Evolutionary conservation across 1,140 invertebrate species (phyloP).

Genomic region (Pissodes strobi): DNA sequence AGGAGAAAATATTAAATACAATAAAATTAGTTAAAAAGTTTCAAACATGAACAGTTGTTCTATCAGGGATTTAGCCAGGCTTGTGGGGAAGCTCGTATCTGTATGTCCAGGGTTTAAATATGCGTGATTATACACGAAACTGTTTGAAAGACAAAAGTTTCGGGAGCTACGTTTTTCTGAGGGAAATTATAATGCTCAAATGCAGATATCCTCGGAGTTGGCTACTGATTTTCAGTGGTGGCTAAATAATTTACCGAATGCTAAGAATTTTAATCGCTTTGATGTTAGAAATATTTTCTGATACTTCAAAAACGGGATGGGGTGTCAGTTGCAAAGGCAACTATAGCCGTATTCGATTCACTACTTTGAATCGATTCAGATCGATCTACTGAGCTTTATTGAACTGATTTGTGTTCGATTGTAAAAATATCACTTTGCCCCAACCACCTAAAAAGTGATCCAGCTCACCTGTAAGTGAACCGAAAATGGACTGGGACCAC

Average conservation of each 20-base stretch:
- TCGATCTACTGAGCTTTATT: no score
- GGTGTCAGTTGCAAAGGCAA: neutral
- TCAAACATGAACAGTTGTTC: neutral
- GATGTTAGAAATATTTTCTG: neutral
- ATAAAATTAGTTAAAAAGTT: neutral
- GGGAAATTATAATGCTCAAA: neutral
- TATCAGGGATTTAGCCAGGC: neutral
- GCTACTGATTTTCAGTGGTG: neutral
- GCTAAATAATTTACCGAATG: neutral
- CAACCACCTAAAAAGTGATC: no score
- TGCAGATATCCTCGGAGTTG: neutral
- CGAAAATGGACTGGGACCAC: no score
- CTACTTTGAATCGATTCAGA: no score
- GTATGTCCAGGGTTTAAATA: neutral
- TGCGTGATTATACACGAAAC: neutral
- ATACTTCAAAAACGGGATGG: neutral
- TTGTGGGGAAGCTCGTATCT: neutral
- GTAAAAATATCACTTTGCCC: no score
- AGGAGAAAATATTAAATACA: neutral
- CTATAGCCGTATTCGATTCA: no score
- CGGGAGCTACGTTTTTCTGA: no score
- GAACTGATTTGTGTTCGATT: no score
- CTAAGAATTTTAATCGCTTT: neutral
- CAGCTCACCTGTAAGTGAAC: no score
- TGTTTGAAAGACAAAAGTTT: neutral